These are phyloP conservation scores for Mythimna loreyi DNA, from an alignment of 2,888 invertebrate species.

Conservation along the genomic window DNA sequence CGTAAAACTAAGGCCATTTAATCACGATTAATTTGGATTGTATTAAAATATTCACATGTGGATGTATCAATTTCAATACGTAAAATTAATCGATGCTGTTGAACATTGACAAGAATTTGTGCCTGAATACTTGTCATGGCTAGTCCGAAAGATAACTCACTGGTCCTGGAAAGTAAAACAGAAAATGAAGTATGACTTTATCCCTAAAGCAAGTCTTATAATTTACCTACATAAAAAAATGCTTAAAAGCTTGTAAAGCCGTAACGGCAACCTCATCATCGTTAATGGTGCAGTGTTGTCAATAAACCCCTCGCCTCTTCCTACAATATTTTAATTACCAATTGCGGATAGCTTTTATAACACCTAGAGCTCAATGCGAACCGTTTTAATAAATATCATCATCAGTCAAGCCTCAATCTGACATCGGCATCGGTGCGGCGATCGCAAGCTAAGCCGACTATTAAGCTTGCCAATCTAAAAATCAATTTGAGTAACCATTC, in stretches of 20 bases:
- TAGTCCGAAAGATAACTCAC: no score
- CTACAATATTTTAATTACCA: not conserved
- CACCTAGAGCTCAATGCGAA: conserved; percentile 7
- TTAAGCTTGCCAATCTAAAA: conserved; percentile 53
- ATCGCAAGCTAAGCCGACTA: conserved; percentile 14
- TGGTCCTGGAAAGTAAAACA: no score
- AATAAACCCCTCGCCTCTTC: not conserved
- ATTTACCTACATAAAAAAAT: no score
- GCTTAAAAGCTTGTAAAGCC: no score
- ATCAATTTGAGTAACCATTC: conserved; percentile 50
- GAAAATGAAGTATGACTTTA: no score
- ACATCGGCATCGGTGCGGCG: conserved; percentile 6
- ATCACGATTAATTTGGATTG: not conserved
- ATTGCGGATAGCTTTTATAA: conserved; percentile 2
- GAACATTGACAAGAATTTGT: no score
- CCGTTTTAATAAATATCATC: conserved; percentile 34
- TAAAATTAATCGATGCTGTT: not conserved
- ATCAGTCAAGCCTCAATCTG: conserved; percentile 42
- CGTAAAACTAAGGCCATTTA: not conserved
- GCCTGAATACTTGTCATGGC: no score
- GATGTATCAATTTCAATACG: no score
- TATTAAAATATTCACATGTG: no score
- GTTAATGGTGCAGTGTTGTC: no score
- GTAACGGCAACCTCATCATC: no score
- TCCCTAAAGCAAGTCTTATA: no score